Evolutionary conservation across 2,888 invertebrate species (phyloP).

Genomic region (Myathropa florea): DNA sequence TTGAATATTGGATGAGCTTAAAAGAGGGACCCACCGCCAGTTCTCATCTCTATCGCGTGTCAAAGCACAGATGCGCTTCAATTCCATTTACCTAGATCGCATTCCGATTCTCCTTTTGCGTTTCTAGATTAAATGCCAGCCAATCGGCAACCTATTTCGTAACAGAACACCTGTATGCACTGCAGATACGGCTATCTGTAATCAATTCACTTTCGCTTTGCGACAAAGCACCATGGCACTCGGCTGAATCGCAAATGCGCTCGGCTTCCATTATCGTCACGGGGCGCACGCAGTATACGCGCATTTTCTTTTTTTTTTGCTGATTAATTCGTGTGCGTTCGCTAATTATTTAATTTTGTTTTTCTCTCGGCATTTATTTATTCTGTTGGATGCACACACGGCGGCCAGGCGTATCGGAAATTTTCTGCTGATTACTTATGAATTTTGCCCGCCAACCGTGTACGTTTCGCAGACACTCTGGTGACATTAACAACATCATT

Average conservation of each 20-base stretch:
- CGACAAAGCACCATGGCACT: conserved; percentile 4
- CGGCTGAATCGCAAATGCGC: conserved; percentile 15
- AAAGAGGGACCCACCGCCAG: neutral
- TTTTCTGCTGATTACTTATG: conserved; percentile 12
- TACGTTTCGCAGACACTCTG: conserved; percentile 29
- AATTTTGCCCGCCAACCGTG: conserved; percentile 8
- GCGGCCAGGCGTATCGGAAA: neutral
- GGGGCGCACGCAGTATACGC: conserved; percentile 22
- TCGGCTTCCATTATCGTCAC: conserved; percentile 23
- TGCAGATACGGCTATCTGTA: neutral
- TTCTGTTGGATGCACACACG: conserved; percentile 2
- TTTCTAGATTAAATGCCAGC: neutral
- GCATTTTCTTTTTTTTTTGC: neutral
- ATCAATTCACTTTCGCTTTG: conserved; percentile 28
- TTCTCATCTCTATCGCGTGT: no score
- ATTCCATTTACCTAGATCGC: neutral
- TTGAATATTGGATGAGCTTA: neutral
- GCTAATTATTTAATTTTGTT: conserved; percentile 61
- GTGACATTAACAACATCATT: neutral
- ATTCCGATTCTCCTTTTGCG: neutral
- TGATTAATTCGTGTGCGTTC: conserved; percentile 50
- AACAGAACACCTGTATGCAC: conserved; percentile 13
- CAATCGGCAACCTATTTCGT: neutral
- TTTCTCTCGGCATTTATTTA: conserved; percentile 12
- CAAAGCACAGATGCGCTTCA: neutral